Conservation (phyloP, 2,113 vertebrate species). For the Crotalus viridis region DNA sequence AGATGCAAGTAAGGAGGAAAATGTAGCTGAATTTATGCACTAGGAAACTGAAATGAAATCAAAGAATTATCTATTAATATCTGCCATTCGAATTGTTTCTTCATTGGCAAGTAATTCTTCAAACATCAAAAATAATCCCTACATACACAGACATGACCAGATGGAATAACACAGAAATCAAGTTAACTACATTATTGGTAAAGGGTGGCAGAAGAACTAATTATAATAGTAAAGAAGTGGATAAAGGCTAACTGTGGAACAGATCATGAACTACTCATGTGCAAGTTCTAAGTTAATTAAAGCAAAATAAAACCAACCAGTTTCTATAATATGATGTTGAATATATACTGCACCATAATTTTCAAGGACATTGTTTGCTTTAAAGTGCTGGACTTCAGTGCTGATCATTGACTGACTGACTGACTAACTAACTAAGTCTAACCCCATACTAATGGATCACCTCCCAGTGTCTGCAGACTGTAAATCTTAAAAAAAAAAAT, state of each 20-base stretch:
- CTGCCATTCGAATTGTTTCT: not conserved
- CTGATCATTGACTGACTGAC: not conserved
- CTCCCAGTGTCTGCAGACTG: not conserved
- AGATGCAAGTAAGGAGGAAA: not conserved
- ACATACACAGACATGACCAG: not conserved
- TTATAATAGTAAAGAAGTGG: not conserved
- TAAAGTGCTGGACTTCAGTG: not conserved
- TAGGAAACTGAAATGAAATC: not conserved
- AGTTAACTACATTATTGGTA: not conserved
- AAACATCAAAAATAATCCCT: not conserved
- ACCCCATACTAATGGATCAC: not conserved
- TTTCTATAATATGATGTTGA: not conserved
- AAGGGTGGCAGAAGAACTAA: not conserved
- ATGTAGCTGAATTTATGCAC: not conserved
- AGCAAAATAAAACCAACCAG: not conserved
- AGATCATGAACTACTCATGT: not conserved
- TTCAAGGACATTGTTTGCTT: not conserved
- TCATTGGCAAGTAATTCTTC: not conserved
- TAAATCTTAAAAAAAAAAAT: not conserved
- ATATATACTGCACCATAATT: not conserved
- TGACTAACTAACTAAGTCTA: too few relatives aligned
- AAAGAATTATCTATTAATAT: not conserved
- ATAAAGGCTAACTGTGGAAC: not conserved
- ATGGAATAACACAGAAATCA: not conserved
- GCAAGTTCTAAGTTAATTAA: not conserved